phyloP scores from a whole-genome alignment of 2,888 invertebrate species.

The Dorcus hopei region DNA sequence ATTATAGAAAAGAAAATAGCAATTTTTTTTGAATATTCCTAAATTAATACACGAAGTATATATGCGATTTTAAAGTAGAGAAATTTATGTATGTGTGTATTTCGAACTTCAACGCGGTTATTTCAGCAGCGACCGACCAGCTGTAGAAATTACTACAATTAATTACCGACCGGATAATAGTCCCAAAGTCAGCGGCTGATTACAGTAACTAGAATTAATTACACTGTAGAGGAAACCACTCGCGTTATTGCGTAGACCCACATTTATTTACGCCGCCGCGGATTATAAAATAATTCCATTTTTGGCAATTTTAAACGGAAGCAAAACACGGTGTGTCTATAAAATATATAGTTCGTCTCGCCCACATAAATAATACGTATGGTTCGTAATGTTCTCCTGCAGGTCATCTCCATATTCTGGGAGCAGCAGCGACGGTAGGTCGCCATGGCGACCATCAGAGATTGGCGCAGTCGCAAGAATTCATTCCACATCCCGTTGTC shows the following conservation, averaged over 20 bases:
- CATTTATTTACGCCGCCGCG: too few relatives aligned
- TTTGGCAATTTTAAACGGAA: too few relatives aligned
- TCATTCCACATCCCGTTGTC: slow-evolving; percentile 15
- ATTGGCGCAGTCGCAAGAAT: slow-evolving; percentile 25
- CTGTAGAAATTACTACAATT: slow-evolving; percentile 15
- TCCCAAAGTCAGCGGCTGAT: slow-evolving; percentile 12
- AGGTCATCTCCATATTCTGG: slow-evolving; percentile 30
- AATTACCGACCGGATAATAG: slow-evolving; percentile 14
- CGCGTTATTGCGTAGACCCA: slow-evolving; percentile 6
- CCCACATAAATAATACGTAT: slow-evolving; percentile 7
- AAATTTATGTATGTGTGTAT: too few relatives aligned
- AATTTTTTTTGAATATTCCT: too few relatives aligned
- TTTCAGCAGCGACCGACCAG: slow-evolving; percentile 14
- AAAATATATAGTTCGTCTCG: neutral
- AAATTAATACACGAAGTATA: too few relatives aligned
- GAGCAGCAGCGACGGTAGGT: slow-evolving; percentile 29
- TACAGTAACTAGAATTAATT: slow-evolving; percentile 16
- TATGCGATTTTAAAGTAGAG: too few relatives aligned
- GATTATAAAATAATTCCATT: too few relatives aligned
- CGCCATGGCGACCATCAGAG: slow-evolving; percentile 24
- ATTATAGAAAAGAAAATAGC: too few relatives aligned
- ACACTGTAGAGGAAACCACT: slow-evolving; percentile 3
- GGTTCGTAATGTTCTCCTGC: slow-evolving; percentile 9
- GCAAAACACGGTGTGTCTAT: too few relatives aligned
- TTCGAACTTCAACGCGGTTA: slow-evolving; percentile 6